A percentile compares a stretch with the other conserved stretches of the same genome.
Evolutionary conservation across 2,113 vertebrate species (phyloP).

Genomic region (Paralichthys olivaceus): DNA sequence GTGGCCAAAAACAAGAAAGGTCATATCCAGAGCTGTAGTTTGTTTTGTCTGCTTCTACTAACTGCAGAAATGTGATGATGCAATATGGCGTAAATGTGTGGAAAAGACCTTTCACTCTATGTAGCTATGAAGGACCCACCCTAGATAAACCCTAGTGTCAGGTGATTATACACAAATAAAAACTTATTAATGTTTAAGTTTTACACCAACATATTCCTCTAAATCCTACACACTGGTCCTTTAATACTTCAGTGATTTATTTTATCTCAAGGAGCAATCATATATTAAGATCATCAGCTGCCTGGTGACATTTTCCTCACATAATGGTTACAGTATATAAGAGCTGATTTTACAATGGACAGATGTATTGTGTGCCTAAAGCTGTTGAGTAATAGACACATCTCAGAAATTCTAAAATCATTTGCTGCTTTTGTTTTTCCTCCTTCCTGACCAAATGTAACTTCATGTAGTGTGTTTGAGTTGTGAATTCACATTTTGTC

Average conservation of each 20-base stretch:
- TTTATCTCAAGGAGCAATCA: neutral
- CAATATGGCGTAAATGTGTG: too few species aligned
- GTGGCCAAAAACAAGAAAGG: too few species aligned
- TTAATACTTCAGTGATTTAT: neutral
- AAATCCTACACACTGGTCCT: constrained; percentile 1
- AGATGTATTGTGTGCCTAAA: constrained; percentile 35
- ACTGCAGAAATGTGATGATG: too few species aligned
- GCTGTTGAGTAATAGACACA: constrained; percentile 9
- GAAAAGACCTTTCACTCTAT: too few species aligned
- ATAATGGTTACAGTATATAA: constrained; percentile 28
- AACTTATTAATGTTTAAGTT: neutral
- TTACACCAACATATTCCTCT: neutral
- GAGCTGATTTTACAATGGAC: constrained; percentile 23
- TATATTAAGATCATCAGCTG: constrained; percentile 17
- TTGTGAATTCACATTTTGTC: constrained; percentile 61
- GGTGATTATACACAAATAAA: neutral
- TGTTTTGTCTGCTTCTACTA: too few species aligned
- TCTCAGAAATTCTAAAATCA: constrained; percentile 20
- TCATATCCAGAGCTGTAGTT: neutral
- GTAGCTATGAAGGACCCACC: too few species aligned
- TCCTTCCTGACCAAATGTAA: neutral
- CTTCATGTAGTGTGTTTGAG: constrained; percentile 24
- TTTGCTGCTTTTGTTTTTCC: neutral
- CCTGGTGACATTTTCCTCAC: constrained; percentile 17
- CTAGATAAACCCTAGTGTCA: neutral